phyloP scores from a whole-genome alignment of 2,797 vertebrate genomes.

The Rhabdomys pumilio region DNA sequence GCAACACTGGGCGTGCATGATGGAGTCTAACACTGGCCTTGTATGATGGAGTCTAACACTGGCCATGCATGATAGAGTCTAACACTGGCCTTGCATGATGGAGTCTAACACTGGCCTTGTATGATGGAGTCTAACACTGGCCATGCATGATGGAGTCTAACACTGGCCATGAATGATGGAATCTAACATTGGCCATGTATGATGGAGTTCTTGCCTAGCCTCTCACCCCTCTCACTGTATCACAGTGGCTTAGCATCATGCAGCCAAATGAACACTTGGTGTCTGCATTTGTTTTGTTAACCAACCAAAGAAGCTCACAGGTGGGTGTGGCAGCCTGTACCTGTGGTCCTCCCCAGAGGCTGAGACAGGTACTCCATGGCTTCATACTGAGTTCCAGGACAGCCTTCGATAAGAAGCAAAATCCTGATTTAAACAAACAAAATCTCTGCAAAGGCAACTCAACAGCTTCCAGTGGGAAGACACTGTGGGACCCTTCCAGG shows the following conservation, averaged over 20 bases:
- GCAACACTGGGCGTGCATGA: neutral
- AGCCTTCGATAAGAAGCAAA: neutral
- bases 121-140: too few relatives aligned
- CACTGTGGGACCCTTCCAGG: neutral
- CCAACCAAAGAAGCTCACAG: neutral
- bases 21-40: too few relatives aligned
- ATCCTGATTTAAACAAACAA: neutral
- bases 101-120: too few relatives aligned
- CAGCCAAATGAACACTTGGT: neutral
- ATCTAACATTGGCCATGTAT: too few relatives aligned
- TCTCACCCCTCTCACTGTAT: fast-evolving
- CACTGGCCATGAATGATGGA: neutral
- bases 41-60: too few relatives aligned
- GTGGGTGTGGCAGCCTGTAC: neutral
- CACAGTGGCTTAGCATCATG: neutral
- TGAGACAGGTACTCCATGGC: neutral
- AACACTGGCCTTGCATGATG: too few relatives aligned
- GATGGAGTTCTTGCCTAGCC: neutral
- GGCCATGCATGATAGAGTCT: too few relatives aligned
- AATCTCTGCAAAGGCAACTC: neutral
- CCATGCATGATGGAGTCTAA: neutral
- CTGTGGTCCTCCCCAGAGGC: neutral
- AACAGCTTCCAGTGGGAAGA: neutral
- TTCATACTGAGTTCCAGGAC: neutral
- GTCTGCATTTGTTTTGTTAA: neutral